A percentile compares a stretch with the other conserved stretches of the same genome.
These are phyloP conservation scores for Gryllus bimaculatus DNA, from an alignment of 1,140 invertebrate genomes.

Conservation along the genomic window DNA sequence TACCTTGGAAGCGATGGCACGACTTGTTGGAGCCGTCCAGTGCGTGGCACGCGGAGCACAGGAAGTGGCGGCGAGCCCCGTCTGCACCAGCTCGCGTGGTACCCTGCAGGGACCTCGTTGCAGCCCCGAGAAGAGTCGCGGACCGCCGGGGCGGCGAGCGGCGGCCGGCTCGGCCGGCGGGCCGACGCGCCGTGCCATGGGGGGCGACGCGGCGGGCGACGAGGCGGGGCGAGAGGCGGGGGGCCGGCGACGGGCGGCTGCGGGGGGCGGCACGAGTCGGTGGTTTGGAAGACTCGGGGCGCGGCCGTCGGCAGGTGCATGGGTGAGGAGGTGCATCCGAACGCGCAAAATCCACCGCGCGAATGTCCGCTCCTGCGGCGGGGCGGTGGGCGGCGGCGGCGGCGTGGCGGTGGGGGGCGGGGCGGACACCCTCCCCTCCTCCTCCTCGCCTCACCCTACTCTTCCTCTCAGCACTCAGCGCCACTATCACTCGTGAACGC, in stretches of 20 bases:
- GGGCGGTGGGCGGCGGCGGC: background rate
- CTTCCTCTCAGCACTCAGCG: background rate
- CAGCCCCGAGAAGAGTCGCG: slow-evolving; percentile 57
- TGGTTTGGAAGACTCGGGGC: background rate
- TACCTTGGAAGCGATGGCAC: slow-evolving; percentile 83
- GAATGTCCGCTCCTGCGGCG: background rate
- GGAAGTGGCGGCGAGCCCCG: slow-evolving; percentile 82
- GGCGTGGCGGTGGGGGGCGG: background rate
- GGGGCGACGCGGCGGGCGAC: background rate
- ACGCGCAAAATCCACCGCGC: slow-evolving; percentile 6
- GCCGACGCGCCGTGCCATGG: slow-evolving; percentile 8
- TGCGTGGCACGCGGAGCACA: slow-evolving; percentile 84
- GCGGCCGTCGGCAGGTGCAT: background rate
- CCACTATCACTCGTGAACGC: background rate
- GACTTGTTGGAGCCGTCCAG: slow-evolving; percentile 97
- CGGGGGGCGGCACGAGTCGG: background rate
- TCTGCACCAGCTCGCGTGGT: slow-evolving; percentile 79
- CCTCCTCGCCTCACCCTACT: background rate
- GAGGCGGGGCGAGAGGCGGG: background rate
- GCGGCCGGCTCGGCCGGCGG: slow-evolving; percentile 31
- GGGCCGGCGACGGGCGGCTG: too few species aligned
- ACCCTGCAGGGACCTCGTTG: slow-evolving; percentile 71
- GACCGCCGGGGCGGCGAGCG: slow-evolving; percentile 35
- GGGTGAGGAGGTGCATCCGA: slow-evolving; percentile 7
- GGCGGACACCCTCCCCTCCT: background rate